Evolutionary conservation across 2,797 vertebrate species (phyloP).

Genomic region (Chaenodraco wilsoni): DNA sequence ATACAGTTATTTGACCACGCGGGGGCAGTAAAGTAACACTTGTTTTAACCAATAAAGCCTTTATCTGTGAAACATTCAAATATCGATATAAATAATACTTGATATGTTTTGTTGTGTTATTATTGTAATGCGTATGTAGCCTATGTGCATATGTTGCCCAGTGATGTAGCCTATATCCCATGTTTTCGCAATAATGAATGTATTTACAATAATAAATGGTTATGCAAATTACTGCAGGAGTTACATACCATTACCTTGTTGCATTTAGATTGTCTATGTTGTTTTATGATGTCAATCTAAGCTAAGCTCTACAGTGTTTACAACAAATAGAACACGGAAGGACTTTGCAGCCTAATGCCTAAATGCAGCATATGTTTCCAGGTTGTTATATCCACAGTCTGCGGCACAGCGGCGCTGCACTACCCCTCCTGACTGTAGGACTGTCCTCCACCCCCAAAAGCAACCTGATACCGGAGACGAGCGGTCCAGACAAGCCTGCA

Average conservation of each 20-base stretch:
- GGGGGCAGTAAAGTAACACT: constrained; percentile 57
- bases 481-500: constrained; percentile 79
- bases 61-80: background rate
- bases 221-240: background rate
- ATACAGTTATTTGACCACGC: constrained; percentile 44
- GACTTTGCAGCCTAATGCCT: background rate
- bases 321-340: background rate
- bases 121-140: too few relatives aligned
- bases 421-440: constrained; percentile 34
- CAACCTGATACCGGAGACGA: constrained; percentile 80
- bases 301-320: background rate
- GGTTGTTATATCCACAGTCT: constrained; percentile 65
- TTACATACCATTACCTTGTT: background rate
- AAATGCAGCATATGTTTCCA: constrained; percentile 36
- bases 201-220: background rate
- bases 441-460: constrained; percentile 67
- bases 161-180: too few relatives aligned
- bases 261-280: background rate
- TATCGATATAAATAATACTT: background rate
- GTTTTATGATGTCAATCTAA: background rate
- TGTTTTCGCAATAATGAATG: background rate
- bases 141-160: too few relatives aligned
- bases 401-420: constrained; percentile 73
- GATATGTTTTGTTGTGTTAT: too few relatives aligned
- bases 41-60: constrained; percentile 1